Base-by-base conservation (phyloP, 1,140 invertebrate genomes). In the Microplitis mediator region DNA sequence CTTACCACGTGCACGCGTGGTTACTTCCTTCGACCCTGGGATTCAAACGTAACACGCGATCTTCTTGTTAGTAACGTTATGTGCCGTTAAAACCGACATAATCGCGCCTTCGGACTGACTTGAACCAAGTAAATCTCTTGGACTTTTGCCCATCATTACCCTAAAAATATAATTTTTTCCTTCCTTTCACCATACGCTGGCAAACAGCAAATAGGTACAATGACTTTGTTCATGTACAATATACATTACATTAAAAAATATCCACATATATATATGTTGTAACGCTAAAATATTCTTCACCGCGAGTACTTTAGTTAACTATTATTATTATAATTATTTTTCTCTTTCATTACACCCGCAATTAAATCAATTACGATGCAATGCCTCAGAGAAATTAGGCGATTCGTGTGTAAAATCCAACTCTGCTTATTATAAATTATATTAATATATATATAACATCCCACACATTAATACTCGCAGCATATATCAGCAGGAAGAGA, bases 341-440 rank as follows among this genome's bases (percentile, higher is more conserved):
- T 52, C 65, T 13, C 50, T 67, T 67, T 67, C 65, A 67, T 67
- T 67, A 32, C 45, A 51, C 65, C 16, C 74, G 79, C 80, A 86
- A 87, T 87, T 86, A 86, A 86, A 81, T 80, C 84, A 87, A 87
- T 86, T 86, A 73, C 39, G 77, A 76, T 45, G 39, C 78, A 54
- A 66, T 45, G 72, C 78, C 39, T 79, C 79, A 82, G 82, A 84
- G 85, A 86, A 81, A 82, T 51, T 65, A 50, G 35, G 66, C 54
- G 35, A 60, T 52, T 67, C 39, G 23, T 67, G 16, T 67, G 39
- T 62, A 62, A 36, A 35, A n/a, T 14, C 14, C 16, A 3, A 56
- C 5, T 8, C n/a, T 56, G 5, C 9, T 56, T 23, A n/a, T 56
- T 23, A 56, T 14, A 13, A 36, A 69, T 14, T 39, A 39, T 39